Base-by-base conservation (phyloP, 1,140 invertebrate species). In the Heliconius eleuchia region DNA sequence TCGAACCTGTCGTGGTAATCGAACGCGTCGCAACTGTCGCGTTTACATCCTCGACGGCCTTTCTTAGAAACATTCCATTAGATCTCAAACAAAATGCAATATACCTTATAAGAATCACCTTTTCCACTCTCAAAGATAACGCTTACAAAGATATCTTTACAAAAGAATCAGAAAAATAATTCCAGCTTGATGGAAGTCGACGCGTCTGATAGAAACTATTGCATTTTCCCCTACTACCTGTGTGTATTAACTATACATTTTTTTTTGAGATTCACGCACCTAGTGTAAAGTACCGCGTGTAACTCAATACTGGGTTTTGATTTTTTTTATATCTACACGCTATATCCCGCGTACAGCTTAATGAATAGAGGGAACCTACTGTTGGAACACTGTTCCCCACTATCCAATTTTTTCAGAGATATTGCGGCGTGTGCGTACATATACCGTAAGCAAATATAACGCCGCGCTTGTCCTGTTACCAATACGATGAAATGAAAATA, bases 131-230 rank as follows among this genome's bases (percentile, higher is more conserved):
- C 71, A 39, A 72, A 72, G 71, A 39, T 72, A 72, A 19, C 71
- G 37, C n/a, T 42, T 19, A 72, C 71, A 72, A 72, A 72, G 71
- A 37, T 72, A 11, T 72, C 37, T 39, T 72, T 72, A 42, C 23
- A 72, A 72, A 72, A 72, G 30, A 72, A 72, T 72, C 71, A 72
- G n/a, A 42, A 72, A 72, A 72, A 72, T 72, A 72, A 72, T 72
- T 42, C 71, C 18, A 27, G 18, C 71, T 72, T 72, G 71, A 72
- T 72, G 19, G 27, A 66, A 66, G 60, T 66, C 60, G 60, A 66
- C 3, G 60, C 60, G 23, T 66, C 60, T 11, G n/a, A 57, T 30
- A 27, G 60, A 16, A 27, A n/a, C 60, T 23, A 30, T 66, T 66
- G 60, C n/a, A 30, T 27, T 27, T 16, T 30, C 9, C 3, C n/a